A percentile compares a stretch with the other conserved stretches of the same genome.
phyloP scores from a whole-genome alignment of 2,888 invertebrate genomes.

The Mythimna impura region DNA sequence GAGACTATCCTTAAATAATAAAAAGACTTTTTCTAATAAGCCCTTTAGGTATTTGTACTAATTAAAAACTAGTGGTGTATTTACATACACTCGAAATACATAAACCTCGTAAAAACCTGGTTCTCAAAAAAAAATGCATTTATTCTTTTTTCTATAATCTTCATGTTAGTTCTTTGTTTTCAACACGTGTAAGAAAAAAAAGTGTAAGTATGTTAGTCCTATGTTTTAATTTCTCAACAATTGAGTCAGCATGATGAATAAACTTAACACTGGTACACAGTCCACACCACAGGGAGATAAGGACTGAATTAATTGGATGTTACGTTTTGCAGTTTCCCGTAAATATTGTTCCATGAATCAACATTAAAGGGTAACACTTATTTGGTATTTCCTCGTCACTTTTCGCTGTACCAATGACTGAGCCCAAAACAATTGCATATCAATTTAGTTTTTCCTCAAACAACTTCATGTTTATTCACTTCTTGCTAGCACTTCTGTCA shows the following conservation, averaged over 20 bases:
- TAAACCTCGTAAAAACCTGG: too few species aligned
- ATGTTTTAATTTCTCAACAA: conserved; percentile 17
- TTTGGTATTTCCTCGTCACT: not conserved
- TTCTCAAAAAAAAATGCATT: too few species aligned
- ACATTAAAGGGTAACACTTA: not conserved
- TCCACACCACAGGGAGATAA: conserved; percentile 8
- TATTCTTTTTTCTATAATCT: not conserved
- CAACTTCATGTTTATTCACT: not conserved
- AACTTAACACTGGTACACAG: not conserved
- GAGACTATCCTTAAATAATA: too few species aligned
- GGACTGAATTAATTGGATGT: not conserved
- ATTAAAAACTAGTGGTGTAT: too few species aligned
- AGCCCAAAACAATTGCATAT: not conserved
- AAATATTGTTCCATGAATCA: not conserved
- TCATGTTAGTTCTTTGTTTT: not conserved
- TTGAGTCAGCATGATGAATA: conserved; percentile 30
- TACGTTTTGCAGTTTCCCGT: not conserved
- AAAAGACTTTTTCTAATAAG: too few species aligned
- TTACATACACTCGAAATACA: too few species aligned
- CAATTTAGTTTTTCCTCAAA: not conserved
- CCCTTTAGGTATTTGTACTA: too few species aligned
- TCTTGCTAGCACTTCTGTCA: too few species aligned
- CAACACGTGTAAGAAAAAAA: not conserved
- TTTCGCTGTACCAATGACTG: not conserved
- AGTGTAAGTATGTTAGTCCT: too few species aligned